These are phyloP conservation scores for Turnix velox DNA, from an alignment of 2,113 vertebrate species.

Conservation along the genomic window DNA sequence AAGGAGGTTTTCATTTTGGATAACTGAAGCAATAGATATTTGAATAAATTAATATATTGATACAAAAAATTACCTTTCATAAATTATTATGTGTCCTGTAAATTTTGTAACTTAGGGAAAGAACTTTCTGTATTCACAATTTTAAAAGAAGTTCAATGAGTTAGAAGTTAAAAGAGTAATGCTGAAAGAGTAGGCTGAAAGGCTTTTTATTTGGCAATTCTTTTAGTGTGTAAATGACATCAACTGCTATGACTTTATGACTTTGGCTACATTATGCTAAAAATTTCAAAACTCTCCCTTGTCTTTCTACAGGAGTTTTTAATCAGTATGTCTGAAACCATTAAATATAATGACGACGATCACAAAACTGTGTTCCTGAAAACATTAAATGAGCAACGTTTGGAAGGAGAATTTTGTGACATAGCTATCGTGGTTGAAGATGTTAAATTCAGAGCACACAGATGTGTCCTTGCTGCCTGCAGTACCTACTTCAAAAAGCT, in stretches of 20 bases:
- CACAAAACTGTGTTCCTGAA: conserved; percentile 97
- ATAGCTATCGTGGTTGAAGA: conserved; percentile 96
- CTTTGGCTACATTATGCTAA: not conserved
- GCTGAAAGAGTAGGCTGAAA: too few relatives aligned
- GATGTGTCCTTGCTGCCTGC: conserved; percentile 92
- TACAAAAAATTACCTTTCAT: not conserved
- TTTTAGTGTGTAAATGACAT: not conserved
- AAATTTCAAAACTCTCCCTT: not conserved
- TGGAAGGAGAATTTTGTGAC: conserved; percentile 95
- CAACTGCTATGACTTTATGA: not conserved
- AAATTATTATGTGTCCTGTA: not conserved
- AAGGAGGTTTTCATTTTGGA: not conserved
- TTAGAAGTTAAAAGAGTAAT: too few relatives aligned
- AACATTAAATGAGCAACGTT: conserved; percentile 91
- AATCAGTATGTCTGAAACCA: conserved; percentile 94
- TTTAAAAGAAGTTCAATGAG: not conserved
- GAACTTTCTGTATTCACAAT: not conserved
- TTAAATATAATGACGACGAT: conserved; percentile 96
- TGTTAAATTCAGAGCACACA: conserved; percentile 93
- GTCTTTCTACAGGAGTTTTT: conserved; percentile 80
- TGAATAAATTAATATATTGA: not conserved
- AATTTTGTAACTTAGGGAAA: not conserved
- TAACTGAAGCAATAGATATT: not conserved
- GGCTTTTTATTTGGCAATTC: not conserved
- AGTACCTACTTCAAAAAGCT: conserved; percentile 98